Conservation (phyloP, 2,888 invertebrate species). For the Cephus spinipes region DNA sequence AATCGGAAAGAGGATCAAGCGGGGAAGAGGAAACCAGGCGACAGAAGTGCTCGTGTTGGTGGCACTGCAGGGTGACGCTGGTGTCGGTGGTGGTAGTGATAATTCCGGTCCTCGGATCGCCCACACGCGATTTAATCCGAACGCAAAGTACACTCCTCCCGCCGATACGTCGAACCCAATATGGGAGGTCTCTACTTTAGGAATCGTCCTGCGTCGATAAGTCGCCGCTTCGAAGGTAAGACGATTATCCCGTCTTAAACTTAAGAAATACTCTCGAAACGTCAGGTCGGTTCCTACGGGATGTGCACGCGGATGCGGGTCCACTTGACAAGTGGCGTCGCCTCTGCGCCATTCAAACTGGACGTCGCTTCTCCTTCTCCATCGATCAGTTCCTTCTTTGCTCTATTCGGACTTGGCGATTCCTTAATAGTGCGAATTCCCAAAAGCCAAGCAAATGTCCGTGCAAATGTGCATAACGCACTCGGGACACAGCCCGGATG, state of each 20-base stretch:
- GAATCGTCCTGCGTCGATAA: slow-evolving; percentile 25
- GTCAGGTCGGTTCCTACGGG: neutral
- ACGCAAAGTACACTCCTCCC: slow-evolving; percentile 10
- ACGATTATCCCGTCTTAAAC: slow-evolving; percentile 42
- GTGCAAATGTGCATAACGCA: too few relatives aligned
- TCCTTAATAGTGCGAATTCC: too few relatives aligned
- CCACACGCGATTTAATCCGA: slow-evolving; percentile 37
- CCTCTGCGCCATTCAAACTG: too few relatives aligned
- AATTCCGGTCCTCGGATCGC: slow-evolving; percentile 18
- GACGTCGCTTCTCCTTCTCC: slow-evolving; percentile 8
- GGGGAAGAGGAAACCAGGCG: too few relatives aligned
- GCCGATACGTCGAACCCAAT: slow-evolving; percentile 32
- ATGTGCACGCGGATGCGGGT: neutral
- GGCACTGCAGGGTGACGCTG: too few relatives aligned
- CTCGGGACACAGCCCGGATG: too few relatives aligned
- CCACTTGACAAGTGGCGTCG: neutral
- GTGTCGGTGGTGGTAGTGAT: neutral
- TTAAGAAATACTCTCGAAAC: slow-evolving; percentile 26
- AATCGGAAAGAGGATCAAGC: too few relatives aligned
- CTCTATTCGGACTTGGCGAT: slow-evolving; percentile 13
- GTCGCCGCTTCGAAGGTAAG: slow-evolving; percentile 25
- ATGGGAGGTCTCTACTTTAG: slow-evolving; percentile 27
- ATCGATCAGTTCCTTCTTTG: slow-evolving; percentile 19
- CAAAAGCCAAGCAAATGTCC: too few relatives aligned
- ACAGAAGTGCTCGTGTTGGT: too few relatives aligned